Evolutionary conservation across 2,797 vertebrate genomes (phyloP).

Genomic region (Macrochelys suwanniensis): DNA sequence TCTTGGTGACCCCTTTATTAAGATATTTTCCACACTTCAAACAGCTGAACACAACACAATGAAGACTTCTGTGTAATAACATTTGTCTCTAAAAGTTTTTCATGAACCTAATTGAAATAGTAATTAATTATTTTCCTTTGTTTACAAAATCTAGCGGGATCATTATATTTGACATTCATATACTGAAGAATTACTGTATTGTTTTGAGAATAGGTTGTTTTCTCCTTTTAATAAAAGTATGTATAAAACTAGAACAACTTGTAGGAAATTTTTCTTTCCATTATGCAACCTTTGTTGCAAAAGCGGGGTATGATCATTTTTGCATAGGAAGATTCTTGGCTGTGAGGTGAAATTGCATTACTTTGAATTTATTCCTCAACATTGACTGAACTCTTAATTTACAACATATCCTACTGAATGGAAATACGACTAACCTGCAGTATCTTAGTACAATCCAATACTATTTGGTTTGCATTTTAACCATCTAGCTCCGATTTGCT

Average conservation of each 20-base stretch:
- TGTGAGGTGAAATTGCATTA: not conserved
- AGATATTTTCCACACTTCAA: constrained; percentile 8
- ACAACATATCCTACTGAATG: not conserved
- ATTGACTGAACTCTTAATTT: constrained; percentile 22
- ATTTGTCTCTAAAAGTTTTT: constrained; percentile 17
- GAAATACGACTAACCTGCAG: not conserved
- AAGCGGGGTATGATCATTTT: not conserved
- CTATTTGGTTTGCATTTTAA: constrained; percentile 21
- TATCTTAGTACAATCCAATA: not conserved
- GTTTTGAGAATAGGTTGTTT: constrained; percentile 22
- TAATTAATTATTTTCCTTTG: constrained; percentile 36
- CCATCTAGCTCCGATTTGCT: not conserved
- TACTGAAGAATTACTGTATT: constrained; percentile 2
- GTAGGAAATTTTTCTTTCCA: constrained; percentile 30
- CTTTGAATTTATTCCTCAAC: constrained; percentile 28
- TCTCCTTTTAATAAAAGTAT: constrained; percentile 46
- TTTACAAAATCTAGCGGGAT: constrained; percentile 41
- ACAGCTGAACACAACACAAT: not conserved
- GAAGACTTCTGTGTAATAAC: constrained; percentile 19
- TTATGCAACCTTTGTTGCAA: constrained; percentile 20
- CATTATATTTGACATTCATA: constrained; percentile 45
- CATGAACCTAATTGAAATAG: constrained; percentile 23
- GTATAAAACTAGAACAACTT: constrained; percentile 41
- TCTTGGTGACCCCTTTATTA: not conserved
- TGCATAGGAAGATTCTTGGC: not conserved